A percentile compares a stretch with the other conserved stretches of the same genome.
Evolutionary conservation across 2,888 invertebrate genomes (phyloP).

Genomic region (Monopis laevigella): DNA sequence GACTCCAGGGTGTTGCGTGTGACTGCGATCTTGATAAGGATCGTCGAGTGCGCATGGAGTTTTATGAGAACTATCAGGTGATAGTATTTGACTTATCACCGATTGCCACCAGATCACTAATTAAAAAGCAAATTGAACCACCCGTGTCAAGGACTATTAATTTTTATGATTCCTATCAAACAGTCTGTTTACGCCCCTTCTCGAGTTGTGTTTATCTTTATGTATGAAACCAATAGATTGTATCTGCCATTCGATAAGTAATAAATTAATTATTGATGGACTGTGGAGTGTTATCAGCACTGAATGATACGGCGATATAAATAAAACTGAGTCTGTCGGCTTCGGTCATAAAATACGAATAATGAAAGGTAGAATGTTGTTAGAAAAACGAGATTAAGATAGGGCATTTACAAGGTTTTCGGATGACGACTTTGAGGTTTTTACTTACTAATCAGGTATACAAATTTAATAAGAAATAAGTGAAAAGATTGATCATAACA

Average conservation of each 20-base stretch:
- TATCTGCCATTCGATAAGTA: slow-evolving; percentile 35
- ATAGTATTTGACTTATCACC: slow-evolving; percentile 9
- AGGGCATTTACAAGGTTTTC: too few relatives aligned
- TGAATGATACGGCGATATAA: slow-evolving; percentile 25
- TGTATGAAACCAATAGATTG: slow-evolving; percentile 39
- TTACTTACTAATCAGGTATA: too few relatives aligned
- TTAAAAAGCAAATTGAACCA: slow-evolving; percentile 53
- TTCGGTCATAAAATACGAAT: slow-evolving; percentile 21
- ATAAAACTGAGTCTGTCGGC: slow-evolving; percentile 23
- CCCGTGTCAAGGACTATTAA: slow-evolving; percentile 47
- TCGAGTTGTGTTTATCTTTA: slow-evolving; percentile 34
- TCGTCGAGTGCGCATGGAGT: slow-evolving; percentile 27
- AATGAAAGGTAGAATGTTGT: slow-evolving; percentile 6
- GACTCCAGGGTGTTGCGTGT: neutral
- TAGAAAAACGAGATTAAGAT: too few relatives aligned
- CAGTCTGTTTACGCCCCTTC: slow-evolving; percentile 27
- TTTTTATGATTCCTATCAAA: slow-evolving; percentile 49
- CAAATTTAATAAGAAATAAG: too few relatives aligned
- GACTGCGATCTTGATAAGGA: slow-evolving; percentile 4
- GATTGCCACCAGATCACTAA: slow-evolving; percentile 26
- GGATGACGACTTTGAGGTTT: too few relatives aligned
- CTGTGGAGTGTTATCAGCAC: slow-evolving; percentile 28
- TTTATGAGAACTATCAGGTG: too few relatives aligned
- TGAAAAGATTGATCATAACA: too few relatives aligned
- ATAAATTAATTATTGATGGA: slow-evolving; percentile 44